Conservation (phyloP, 1,140 invertebrate genomes). For the Drosophila sucinea region DNA sequence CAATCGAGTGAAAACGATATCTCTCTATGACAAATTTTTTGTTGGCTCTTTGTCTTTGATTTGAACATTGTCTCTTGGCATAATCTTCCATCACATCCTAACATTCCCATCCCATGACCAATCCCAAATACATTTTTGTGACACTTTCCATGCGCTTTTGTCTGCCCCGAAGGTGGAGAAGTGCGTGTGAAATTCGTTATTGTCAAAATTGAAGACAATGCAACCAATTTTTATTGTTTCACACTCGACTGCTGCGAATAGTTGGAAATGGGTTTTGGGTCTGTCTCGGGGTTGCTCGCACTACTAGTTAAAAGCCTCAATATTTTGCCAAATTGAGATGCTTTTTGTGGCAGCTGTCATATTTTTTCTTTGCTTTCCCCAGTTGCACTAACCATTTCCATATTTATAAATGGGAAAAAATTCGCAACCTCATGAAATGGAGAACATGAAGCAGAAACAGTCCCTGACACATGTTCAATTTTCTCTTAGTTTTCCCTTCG, state of each 20-base stretch:
- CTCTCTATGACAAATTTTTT: slow-evolving; percentile 54
- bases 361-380: background rate
- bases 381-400: background rate
- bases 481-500: slow-evolving; percentile 4
- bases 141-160: slow-evolving; percentile 36
- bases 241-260: slow-evolving; percentile 44
- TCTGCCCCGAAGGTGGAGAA: slow-evolving; percentile 19
- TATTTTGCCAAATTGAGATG: slow-evolving; percentile 33
- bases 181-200: slow-evolving; percentile 56
- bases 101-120: slow-evolving; percentile 34
- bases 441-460: background rate
- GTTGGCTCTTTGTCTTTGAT: slow-evolving; percentile 24
- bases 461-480: slow-evolving; percentile 40
- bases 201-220: slow-evolving; percentile 50
- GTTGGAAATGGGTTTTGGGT: background rate
- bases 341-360: slow-evolving; percentile 17
- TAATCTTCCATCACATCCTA: slow-evolving; percentile 11
- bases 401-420: background rate
- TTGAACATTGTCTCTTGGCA: slow-evolving; percentile 8
- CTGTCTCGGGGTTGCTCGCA: background rate
- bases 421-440: slow-evolving; percentile 10
- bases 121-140: slow-evolving; percentile 46
- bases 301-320: slow-evolving; percentile 23
- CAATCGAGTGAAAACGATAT: slow-evolving; percentile 34
- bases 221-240: slow-evolving; percentile 50